Conservation (phyloP, 1,140 invertebrate genomes). For the Drosophila nigrodunni region DNA sequence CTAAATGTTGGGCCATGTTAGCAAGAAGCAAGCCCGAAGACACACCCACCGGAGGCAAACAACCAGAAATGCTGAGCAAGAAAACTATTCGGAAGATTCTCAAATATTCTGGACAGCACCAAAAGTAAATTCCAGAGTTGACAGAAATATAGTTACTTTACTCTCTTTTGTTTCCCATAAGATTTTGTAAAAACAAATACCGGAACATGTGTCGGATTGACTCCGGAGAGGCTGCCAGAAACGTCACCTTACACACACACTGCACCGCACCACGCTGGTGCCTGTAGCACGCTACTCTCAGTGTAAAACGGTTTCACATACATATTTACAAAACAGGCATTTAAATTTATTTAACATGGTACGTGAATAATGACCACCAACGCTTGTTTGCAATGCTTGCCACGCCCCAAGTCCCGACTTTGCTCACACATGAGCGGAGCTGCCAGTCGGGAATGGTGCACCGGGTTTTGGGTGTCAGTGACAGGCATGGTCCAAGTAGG, state of each 20-base stretch:
- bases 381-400: conserved; percentile 48
- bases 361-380: conserved; percentile 80
- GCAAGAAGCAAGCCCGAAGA: too few relatives aligned
- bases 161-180: background rate
- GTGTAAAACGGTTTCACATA: conserved; percentile 66
- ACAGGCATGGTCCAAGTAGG: conserved; percentile 51
- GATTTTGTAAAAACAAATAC: conserved; percentile 14
- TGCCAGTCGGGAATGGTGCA: background rate
- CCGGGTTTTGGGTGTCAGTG: conserved; percentile 66
- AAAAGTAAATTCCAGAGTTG: background rate
- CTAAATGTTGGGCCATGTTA: too few relatives aligned
- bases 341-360: conserved; percentile 82
- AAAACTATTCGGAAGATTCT: too few relatives aligned
- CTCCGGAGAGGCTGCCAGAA: conserved; percentile 3
- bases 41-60: too few relatives aligned
- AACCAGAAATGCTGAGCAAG: too few relatives aligned
- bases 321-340: conserved; percentile 83
- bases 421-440: conserved; percentile 33
- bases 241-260: background rate
- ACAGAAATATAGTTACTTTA: background rate
- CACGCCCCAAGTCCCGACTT: conserved; percentile 40
- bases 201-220: conserved; percentile 28
- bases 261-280: too few relatives aligned
- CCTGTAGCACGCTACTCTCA: background rate
- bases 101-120: too few relatives aligned